Evolutionary conservation across 2,797 vertebrate genomes (phyloP).

Genomic region (Meriones psammophilus): DNA sequence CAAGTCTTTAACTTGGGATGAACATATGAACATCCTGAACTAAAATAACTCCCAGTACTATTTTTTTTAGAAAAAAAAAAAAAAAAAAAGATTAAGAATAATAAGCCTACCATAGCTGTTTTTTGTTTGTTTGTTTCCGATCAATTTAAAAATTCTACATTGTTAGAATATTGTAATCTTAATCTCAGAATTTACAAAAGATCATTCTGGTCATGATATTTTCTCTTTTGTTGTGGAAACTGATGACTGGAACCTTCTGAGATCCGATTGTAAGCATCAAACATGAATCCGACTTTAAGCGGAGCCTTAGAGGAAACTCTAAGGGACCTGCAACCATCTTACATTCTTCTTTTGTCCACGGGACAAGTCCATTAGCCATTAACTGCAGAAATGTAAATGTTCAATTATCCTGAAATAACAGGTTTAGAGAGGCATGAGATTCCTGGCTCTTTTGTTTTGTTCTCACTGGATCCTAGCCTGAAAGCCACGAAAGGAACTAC

Average conservation of each 20-base stretch:
- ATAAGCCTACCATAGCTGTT: not conserved
- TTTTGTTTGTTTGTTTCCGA: not conserved
- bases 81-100: conserved; percentile 35
- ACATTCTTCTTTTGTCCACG: conserved; percentile 2
- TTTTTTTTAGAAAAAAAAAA: not conserved
- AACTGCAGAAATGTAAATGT: conserved; percentile 43
- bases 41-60: not conserved
- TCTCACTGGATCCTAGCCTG: conserved; percentile 47
- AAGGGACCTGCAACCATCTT: conserved; percentile 39
- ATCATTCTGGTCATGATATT: conserved; percentile 1
- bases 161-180: not conserved
- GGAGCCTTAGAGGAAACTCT: conserved; percentile 34
- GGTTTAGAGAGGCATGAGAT: conserved; percentile 11
- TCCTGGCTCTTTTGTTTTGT: conserved; percentile 58
- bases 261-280: conserved; percentile 58
- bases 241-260: conserved; percentile 17
- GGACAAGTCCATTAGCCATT: conserved; percentile 38
- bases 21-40: not conserved
- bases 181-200: conserved; percentile 40
- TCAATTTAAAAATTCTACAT: not conserved
- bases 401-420: conserved; percentile 52
- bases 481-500: conserved; percentile 63
- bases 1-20: conserved; percentile 11
- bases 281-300: conserved; percentile 46
- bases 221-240: conserved; percentile 56